phyloP scores from a whole-genome alignment of 1,140 invertebrate species.

The Drosophila teissieri region DNA sequence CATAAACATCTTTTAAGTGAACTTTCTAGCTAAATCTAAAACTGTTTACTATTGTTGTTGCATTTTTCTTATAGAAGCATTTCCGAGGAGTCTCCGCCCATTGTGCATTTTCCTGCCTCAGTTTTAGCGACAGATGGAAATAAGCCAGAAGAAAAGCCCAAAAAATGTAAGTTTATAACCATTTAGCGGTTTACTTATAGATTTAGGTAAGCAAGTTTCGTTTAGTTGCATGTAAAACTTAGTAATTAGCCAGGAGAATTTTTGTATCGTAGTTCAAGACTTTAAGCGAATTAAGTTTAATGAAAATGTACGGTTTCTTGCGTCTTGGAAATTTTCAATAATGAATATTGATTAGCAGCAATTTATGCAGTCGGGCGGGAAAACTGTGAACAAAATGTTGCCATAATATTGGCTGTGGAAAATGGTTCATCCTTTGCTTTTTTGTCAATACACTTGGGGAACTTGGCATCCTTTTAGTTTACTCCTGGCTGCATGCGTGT shows the following conservation, averaged over 20 bases:
- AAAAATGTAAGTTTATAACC: constrained; percentile 25
- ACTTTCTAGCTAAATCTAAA: neutral
- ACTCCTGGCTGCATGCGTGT: constrained; percentile 28
- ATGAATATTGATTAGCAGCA: constrained; percentile 74
- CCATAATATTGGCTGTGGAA: constrained; percentile 41
- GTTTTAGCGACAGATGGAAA: constrained; percentile 39
- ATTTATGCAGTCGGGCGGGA: constrained; percentile 16
- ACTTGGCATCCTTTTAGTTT: neutral
- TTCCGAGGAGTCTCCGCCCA: constrained; percentile 67
- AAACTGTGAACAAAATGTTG: constrained; percentile 55
- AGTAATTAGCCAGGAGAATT: no score
- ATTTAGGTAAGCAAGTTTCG: no score
- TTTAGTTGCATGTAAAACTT: no score
- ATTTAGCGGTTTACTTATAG: no score
- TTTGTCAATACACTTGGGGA: constrained; percentile 1
- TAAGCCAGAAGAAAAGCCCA: constrained; percentile 18
- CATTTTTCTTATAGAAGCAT: constrained; percentile 58
- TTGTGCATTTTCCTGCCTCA: constrained; percentile 61
- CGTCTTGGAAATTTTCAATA: constrained; percentile 20
- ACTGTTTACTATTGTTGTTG: neutral
- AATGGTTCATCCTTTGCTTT: neutral
- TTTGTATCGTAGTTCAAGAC: neutral
- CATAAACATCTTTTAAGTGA: neutral
- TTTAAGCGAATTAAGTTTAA: neutral
- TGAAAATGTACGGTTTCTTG: neutral